These are phyloP conservation scores for Petrosia ficiformis DNA, from an alignment of 37 sponge, comb jelly and placozoan genomes.

Conservation along the genomic window DNA sequence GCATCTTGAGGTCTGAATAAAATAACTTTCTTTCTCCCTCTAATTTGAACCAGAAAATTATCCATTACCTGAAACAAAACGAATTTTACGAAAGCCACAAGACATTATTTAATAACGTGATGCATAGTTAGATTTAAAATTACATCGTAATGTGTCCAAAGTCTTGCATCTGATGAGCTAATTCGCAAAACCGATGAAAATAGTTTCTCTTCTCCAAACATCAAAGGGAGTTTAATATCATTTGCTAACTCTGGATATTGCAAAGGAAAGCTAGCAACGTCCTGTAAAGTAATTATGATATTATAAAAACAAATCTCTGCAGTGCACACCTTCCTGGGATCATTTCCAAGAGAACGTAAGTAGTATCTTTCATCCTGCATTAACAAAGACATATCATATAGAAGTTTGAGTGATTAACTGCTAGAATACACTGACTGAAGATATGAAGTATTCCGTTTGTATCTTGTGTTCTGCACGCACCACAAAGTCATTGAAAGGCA, in stretches of 20 bases:
- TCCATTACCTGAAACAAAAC: conserved; percentile 88
- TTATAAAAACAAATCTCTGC: not conserved
- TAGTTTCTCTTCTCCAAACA: conserved; percentile 44
- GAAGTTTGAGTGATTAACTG: not conserved
- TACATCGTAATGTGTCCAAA: conserved; percentile 98
- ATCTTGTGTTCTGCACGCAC: conserved; percentile 22
- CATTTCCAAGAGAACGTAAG: conserved; percentile 68
- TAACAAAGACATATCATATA: not conserved
- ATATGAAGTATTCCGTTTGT: conserved; percentile 53
- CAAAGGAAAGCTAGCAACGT: conserved; percentile 64
- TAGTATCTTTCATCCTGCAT: conserved; percentile 83
- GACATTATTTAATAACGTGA: not conserved
- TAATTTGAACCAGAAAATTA: conserved; percentile 87
- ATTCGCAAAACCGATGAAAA: conserved; percentile 90
- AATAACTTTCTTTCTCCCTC: conserved; percentile 74
- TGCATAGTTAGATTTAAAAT: not conserved
- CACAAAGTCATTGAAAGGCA: conserved; percentile 77
- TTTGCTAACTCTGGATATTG: conserved; percentile 76
- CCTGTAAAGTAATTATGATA: conserved; percentile 26
- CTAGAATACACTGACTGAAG: conserved; percentile 30
- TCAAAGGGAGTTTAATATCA: conserved; percentile 70
- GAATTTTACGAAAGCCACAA: not conserved
- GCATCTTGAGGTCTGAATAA: conserved; percentile 78
- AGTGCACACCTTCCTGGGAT: conserved; percentile 68
- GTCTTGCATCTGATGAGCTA: conserved; percentile 71